Evolutionary conservation across 2,113 vertebrate species (phyloP).

Genomic region (Marmota monax): DNA sequence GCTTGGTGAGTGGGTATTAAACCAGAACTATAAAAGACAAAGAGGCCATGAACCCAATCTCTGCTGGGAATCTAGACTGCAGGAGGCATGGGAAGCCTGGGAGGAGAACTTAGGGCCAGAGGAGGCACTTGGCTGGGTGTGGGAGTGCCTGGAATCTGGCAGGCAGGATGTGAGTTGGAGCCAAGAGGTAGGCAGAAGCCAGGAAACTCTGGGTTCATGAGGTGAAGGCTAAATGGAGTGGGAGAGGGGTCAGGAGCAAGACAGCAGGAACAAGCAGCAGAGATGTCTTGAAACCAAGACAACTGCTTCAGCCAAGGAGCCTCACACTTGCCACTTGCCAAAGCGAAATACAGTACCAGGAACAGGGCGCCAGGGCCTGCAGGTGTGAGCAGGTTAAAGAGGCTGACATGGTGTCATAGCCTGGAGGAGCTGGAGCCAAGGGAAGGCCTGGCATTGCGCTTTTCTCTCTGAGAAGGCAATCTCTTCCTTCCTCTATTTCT

Average conservation of each 20-base stretch:
- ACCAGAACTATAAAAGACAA: background rate
- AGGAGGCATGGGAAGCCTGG: slow-evolving; percentile 15
- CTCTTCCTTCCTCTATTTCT: background rate
- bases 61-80: background rate
- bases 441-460: background rate
- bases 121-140: slow-evolving; percentile 33
- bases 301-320: background rate
- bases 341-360: background rate
- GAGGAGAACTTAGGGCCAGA: slow-evolving; percentile 32
- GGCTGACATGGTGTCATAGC: background rate
- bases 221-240: slow-evolving; percentile 49
- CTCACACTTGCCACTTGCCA: background rate
- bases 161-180: background rate
- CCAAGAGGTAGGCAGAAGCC: slow-evolving; percentile 52
- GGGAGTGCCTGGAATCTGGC: slow-evolving; percentile 59
- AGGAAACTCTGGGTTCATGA: slow-evolving; percentile 74
- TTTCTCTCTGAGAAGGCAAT: background rate
- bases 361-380: background rate
- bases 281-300: slow-evolving; percentile 12
- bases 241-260: slow-evolving; percentile 43
- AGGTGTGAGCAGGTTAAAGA: background rate
- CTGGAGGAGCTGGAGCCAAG: background rate
- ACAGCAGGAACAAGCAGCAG: background rate
- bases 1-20: background rate
- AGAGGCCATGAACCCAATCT: background rate